Percentiles rank a stretch among this genome's conserved stretches.
Conservation (phyloP, 2,888 invertebrate species). For the Polia nebulosa region DNA sequence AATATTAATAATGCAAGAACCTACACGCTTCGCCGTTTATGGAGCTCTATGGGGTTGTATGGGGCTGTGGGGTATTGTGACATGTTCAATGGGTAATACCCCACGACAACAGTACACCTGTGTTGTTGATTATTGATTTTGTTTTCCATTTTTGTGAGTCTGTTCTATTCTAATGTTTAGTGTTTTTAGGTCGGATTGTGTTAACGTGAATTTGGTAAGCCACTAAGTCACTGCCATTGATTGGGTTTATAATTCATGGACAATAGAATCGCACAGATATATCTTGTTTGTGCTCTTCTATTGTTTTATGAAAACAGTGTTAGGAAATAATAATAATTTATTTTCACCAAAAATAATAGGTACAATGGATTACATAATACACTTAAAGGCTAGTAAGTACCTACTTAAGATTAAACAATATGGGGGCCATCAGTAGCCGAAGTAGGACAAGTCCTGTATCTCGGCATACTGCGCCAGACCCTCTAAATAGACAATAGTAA, state of each 20-base stretch:
- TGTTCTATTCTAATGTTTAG: slow-evolving; percentile 10
- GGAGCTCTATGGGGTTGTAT: slow-evolving; percentile 47
- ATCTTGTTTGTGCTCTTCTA: neutral
- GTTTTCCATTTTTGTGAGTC: slow-evolving; percentile 34
- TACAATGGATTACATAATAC: too few relatives aligned
- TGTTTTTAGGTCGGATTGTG: neutral
- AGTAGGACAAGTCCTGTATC: too few relatives aligned
- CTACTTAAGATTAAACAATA: too few relatives aligned
- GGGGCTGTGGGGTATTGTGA: slow-evolving; percentile 63
- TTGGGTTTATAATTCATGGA: too few relatives aligned
- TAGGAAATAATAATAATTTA: too few relatives aligned
- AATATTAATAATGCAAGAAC: slow-evolving; percentile 61
- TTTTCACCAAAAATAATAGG: too few relatives aligned
- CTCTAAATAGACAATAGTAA: too few relatives aligned
- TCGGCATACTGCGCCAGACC: too few relatives aligned
- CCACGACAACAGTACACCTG: slow-evolving; percentile 66
- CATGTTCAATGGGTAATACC: slow-evolving; percentile 66
- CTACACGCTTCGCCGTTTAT: slow-evolving; percentile 62
- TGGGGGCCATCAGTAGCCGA: too few relatives aligned
- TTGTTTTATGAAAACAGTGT: too few relatives aligned
- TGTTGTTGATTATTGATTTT: slow-evolving; percentile 60
- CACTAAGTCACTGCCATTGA: neutral
- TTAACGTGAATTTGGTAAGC: neutral
- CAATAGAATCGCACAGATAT: neutral
- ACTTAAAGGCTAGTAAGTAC: too few relatives aligned